Percentiles rank a stretch among this genome's conserved stretches.
These are phyloP conservation scores for Isoperla grammatica DNA, from an alignment of 2,888 invertebrate genomes.

Conservation along the genomic window DNA sequence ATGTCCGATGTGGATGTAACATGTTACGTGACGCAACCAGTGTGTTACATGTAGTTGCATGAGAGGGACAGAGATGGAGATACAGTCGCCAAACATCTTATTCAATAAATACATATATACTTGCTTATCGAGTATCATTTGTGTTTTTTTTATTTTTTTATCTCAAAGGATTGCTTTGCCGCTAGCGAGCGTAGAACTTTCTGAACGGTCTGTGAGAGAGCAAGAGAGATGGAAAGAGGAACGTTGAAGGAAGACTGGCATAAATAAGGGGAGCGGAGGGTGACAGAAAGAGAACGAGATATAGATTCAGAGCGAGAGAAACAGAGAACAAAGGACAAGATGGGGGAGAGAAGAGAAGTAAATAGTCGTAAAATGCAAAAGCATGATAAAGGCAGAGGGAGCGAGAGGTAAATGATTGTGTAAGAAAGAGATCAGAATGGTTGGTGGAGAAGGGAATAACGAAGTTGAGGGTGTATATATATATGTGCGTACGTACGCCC, in stretches of 20 bases:
- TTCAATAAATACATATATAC: no score
- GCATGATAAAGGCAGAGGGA: not conserved
- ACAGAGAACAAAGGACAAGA: not conserved
- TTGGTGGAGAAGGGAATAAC: conserved; percentile 7
- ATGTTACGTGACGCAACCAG: not conserved
- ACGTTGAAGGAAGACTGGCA: conserved; percentile 4
- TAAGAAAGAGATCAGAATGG: conserved; percentile 6
- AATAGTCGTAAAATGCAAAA: conserved; percentile 2
- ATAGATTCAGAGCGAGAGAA: not conserved
- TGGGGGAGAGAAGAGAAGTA: conserved; percentile 11
- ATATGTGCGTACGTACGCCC: no score
- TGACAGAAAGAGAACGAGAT: conserved; percentile 3
- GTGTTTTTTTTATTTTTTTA: no score
- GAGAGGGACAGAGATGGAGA: no score
- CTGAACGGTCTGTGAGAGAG: no score
- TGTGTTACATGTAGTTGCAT: no score
- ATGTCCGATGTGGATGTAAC: conserved; percentile 12
- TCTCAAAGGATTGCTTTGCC: no score
- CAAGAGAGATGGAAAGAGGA: not conserved
- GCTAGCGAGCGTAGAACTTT: no score
- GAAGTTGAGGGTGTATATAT: conserved; percentile 10
- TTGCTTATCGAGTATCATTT: no score
- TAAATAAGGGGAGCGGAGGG: not conserved
- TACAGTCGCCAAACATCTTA: no score
- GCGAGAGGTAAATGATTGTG: conserved; percentile 6